Percentiles rank a stretch among this genome's conserved stretches.
Conservation (phyloP, 2,797 vertebrate species). For the Enteromius unitaeniatus region DNA sequence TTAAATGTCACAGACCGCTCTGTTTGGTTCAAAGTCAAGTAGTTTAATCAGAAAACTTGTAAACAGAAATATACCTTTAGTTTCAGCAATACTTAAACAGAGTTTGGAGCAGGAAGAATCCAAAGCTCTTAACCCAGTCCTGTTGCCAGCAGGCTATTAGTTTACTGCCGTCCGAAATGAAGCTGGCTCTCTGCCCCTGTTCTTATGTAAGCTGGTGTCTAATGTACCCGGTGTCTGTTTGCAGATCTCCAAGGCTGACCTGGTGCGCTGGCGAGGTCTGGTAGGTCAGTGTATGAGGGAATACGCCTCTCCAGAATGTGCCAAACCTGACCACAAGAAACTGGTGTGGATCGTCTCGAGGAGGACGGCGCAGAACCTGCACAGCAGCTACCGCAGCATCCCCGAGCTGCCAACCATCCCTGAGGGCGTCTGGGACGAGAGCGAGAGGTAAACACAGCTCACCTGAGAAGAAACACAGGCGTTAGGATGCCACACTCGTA, state of each 20-base stretch:
- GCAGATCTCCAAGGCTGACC: slow-evolving; percentile 88
- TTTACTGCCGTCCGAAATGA: slow-evolving; percentile 26
- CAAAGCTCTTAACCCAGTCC: neutral
- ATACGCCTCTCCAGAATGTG: slow-evolving; percentile 94
- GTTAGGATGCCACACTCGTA: neutral
- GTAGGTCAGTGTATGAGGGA: slow-evolving; percentile 91
- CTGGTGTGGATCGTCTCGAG: slow-evolving; percentile 96
- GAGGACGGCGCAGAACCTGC: slow-evolving; percentile 92
- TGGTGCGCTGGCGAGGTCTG: slow-evolving; percentile 87
- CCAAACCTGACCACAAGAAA: slow-evolving; percentile 93
- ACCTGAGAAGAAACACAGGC: neutral
- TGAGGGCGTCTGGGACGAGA: slow-evolving; percentile 86
- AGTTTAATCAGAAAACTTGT: slow-evolving; percentile 2
- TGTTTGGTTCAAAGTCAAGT: neutral
- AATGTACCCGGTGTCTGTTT: slow-evolving; percentile 38
- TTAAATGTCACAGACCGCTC: neutral
- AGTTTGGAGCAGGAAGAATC: neutral
- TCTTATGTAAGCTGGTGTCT: slow-evolving; percentile 60
- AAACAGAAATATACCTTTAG: neutral
- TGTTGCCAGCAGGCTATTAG: slow-evolving; percentile 9
- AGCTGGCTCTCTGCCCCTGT: slow-evolving; percentile 15
- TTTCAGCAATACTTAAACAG: neutral
- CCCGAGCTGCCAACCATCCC: slow-evolving; percentile 95
- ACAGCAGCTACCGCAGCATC: slow-evolving; percentile 88
- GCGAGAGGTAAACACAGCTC: slow-evolving; percentile 81